Evolutionary conservation across 2,888 invertebrate genomes (phyloP), one percentile per base, ranked within the genome.

Genomic region (Oxycera nigricornis): DNA sequence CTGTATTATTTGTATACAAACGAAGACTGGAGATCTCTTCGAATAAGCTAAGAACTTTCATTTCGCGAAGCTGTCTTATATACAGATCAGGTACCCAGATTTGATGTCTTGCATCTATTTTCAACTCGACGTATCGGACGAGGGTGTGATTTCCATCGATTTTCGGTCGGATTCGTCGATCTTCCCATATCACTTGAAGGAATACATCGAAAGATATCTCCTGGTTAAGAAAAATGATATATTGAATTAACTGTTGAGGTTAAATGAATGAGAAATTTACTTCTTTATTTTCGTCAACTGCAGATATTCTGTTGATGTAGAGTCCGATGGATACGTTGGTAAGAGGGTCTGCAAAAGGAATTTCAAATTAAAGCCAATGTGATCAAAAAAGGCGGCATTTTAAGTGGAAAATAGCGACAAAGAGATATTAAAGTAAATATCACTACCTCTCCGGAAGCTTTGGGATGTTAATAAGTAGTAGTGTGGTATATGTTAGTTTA

Each of bases 121-220:
- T 80, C n/a, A 81, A 73, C 62, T 81, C 80, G 50, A 78, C 79
- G 67, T 78, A 81, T 75, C 79, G 79, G 1, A 61, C 20, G 62
- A 76, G 77, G 7, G 73, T 77, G 11, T 46, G 70, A 39, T 78
- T 75, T 9, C 55, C 65, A 39, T 75, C 74, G 30, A 77, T 77
- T 55, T 76, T 77, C 39, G 79, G 79, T 41, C 75, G 85, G 74
- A 90, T 85, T 35, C 89, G 83, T 46, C 81, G 81, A 80, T 90
- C 90, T 75, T 87, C 86, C 90, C 90, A 90, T 80, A 89, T 88
- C n/a, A 89, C 89, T 87, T 89, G 89, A 75, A 90, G 87, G 81
- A 90, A 90, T 76, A 89, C 88, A 82, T 90, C 90, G 78, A 90
- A 83, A 35, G 90, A 89, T 83, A 90, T 89, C 83, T 90, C 90